phyloP scores from a whole-genome alignment of 2,797 vertebrate genomes.

The Enteromius radiatus region DNA sequence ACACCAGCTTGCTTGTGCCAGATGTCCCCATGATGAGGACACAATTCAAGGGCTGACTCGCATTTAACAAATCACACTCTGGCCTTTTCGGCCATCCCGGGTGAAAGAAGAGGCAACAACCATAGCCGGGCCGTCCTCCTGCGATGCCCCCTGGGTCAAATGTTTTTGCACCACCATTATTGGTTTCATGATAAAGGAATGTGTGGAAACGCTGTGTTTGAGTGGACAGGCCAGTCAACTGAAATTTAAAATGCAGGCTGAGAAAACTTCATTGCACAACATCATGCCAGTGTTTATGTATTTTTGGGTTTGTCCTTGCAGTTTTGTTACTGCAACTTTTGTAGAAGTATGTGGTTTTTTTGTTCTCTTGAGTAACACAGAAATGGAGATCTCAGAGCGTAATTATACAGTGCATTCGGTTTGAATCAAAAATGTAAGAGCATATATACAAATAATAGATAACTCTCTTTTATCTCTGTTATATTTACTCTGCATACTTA shows the following conservation, averaged over 20 bases:
- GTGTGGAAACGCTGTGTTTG: slow-evolving; percentile 26
- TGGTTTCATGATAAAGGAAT: slow-evolving; percentile 45
- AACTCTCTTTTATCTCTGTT: slow-evolving; percentile 71
- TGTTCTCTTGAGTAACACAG: slow-evolving; percentile 56
- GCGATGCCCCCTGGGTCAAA: slow-evolving; percentile 69
- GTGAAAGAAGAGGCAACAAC: slow-evolving; percentile 48
- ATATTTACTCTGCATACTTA: slow-evolving; percentile 75
- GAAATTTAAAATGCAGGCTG: slow-evolving; percentile 11
- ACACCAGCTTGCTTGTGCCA: slow-evolving; percentile 77
- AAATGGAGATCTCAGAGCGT: slow-evolving; percentile 68
- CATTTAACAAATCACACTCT: slow-evolving; percentile 82
- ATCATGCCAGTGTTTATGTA: slow-evolving; percentile 14
- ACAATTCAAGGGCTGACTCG: slow-evolving; percentile 72
- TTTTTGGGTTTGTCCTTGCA: slow-evolving; percentile 17
- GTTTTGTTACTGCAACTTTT: slow-evolving; percentile 45
- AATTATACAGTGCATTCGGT: slow-evolving; percentile 76
- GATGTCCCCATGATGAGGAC: slow-evolving; percentile 82
- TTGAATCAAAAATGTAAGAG: slow-evolving; percentile 59
- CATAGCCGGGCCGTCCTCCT: slow-evolving; percentile 57
- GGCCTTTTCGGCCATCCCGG: slow-evolving; percentile 60
- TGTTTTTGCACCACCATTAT: slow-evolving; percentile 65
- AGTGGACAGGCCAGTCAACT: slow-evolving; percentile 17
- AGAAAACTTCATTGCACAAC: slow-evolving; percentile 23
- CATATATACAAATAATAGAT: slow-evolving; percentile 67
- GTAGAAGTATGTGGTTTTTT: slow-evolving; percentile 60